Evolutionary conservation across 2,888 invertebrate species (phyloP).

Genomic region (Sisyra nigra): DNA sequence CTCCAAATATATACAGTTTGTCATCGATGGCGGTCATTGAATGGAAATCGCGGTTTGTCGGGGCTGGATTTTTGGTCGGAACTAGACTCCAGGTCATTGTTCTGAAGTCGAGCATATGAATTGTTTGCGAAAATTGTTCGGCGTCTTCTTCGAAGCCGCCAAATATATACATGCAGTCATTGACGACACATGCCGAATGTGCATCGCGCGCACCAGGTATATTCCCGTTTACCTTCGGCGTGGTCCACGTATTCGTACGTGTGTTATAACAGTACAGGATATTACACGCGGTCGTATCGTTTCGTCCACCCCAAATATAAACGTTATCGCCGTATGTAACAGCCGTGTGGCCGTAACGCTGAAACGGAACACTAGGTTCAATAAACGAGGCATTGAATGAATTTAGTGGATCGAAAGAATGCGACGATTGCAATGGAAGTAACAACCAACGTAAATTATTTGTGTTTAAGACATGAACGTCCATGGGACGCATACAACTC

Average conservation of each 20-base stretch:
- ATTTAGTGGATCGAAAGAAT: slow-evolving; percentile 28
- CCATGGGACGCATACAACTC: slow-evolving; percentile 58
- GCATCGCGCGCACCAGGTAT: slow-evolving; percentile 78
- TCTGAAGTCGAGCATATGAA: slow-evolving; percentile 56
- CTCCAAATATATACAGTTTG: slow-evolving; percentile 82
- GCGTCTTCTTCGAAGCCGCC: slow-evolving; percentile 81
- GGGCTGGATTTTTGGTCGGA: slow-evolving; percentile 42
- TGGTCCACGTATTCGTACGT: slow-evolving; percentile 47
- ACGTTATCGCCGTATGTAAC: slow-evolving; percentile 61
- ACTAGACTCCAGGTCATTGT: slow-evolving; percentile 56
- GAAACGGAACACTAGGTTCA: slow-evolving; percentile 44
- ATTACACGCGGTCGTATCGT: slow-evolving; percentile 69
- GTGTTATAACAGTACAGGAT: slow-evolving; percentile 70
- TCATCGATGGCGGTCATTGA: slow-evolving; percentile 62
- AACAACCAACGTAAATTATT: slow-evolving; percentile 43
- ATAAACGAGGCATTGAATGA: slow-evolving; percentile 25
- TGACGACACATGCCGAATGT: slow-evolving; percentile 71
- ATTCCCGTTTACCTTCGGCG: slow-evolving; percentile 45
- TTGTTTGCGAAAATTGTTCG: slow-evolving; percentile 63
- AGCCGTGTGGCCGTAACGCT: slow-evolving; percentile 86
- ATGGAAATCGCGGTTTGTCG: slow-evolving; percentile 74
- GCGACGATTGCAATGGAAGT: slow-evolving; percentile 28
- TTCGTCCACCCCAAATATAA: slow-evolving; percentile 86
- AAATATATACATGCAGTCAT: slow-evolving; percentile 61
- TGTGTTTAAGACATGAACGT: slow-evolving; percentile 72